These are phyloP conservation scores for Butorides virescens DNA, from an alignment of 2,113 vertebrate genomes.

Conservation along the genomic window DNA sequence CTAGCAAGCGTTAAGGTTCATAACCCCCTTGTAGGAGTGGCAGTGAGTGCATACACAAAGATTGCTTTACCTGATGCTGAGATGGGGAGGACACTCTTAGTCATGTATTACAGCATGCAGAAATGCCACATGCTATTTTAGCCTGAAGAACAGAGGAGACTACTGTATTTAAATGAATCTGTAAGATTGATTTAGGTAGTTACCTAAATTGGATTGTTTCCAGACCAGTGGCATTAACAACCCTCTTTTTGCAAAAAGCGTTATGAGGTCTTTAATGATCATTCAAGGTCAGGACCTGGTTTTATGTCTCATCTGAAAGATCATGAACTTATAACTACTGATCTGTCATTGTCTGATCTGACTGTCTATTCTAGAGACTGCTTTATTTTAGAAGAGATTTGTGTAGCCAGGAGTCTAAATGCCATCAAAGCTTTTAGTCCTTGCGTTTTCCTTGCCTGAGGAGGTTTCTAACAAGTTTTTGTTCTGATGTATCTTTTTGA, in stretches of 20 bases:
- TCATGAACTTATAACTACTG: conserved; percentile 30
- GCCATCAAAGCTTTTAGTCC: conserved; percentile 15
- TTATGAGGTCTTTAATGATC: conserved; percentile 48
- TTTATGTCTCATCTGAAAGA: conserved; percentile 63
- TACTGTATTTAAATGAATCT: conserved; percentile 27
- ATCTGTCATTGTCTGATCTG: conserved; percentile 35
- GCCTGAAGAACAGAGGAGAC: neutral
- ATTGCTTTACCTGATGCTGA: neutral
- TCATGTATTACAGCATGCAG: neutral
- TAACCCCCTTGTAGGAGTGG: neutral
- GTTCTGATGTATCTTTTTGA: neutral
- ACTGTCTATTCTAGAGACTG: conserved; percentile 7
- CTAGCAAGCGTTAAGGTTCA: neutral
- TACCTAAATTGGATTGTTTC: conserved; percentile 51
- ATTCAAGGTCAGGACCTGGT: conserved; percentile 2
- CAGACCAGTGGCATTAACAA: conserved; percentile 44
- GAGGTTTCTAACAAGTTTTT: conserved; percentile 35
- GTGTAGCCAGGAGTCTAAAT: conserved; percentile 22
- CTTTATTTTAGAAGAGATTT: conserved; percentile 51
- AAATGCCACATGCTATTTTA: neutral
- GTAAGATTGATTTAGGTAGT: conserved; percentile 42
- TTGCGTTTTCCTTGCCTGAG: conserved; percentile 1
- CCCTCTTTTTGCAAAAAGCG: neutral
- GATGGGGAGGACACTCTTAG: neutral
- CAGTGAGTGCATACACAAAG: neutral